A percentile compares a stretch with the other conserved stretches of the same genome.
Conservation (phyloP, 1,140 invertebrate species). For the Trigoniulus corallinus region DNA sequence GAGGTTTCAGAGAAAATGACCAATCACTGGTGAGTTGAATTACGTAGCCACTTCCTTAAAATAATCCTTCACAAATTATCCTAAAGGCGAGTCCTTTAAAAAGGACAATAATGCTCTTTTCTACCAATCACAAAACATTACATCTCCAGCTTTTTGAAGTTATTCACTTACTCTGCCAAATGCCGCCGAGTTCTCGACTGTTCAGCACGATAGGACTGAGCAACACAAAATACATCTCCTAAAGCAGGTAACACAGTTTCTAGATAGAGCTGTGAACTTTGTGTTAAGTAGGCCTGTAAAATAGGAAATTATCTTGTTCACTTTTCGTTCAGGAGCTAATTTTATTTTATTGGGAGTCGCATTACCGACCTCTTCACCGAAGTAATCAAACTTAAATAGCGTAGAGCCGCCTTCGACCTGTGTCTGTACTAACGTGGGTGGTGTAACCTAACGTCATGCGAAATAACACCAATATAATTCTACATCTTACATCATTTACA, state of each 20-base stretch:
- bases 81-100: slow-evolving; percentile 1
- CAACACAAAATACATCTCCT: slow-evolving; percentile 94
- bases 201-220: slow-evolving; percentile 94
- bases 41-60: neutral
- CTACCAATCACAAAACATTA: neutral
- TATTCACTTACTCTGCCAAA: slow-evolving; percentile 61
- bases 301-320: slow-evolving; percentile 6
- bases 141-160: neutral
- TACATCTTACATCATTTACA: neutral
- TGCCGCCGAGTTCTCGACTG: slow-evolving; percentile 91
- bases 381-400: slow-evolving; percentile 88
- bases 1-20: slow-evolving; percentile 16
- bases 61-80: neutral
- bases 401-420: slow-evolving; percentile 97
- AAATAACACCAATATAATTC: slow-evolving; percentile 1
- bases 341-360: neutral
- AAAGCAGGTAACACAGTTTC: slow-evolving; percentile 88
- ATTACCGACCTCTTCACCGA: slow-evolving; percentile 46
- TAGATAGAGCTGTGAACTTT: slow-evolving; percentile 96
- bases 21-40: neutral
- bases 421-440: slow-evolving; percentile 80
- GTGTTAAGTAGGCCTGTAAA: slow-evolving; percentile 74
- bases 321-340: slow-evolving; percentile 1
- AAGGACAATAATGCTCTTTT: neutral
- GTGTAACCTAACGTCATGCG: slow-evolving; percentile 49